A percentile compares a stretch with the other conserved stretches of the same genome.
These are phyloP conservation scores for Dyspetes luteomarginatus DNA, from an alignment of 2,888 invertebrate genomes.

Conservation along the genomic window DNA sequence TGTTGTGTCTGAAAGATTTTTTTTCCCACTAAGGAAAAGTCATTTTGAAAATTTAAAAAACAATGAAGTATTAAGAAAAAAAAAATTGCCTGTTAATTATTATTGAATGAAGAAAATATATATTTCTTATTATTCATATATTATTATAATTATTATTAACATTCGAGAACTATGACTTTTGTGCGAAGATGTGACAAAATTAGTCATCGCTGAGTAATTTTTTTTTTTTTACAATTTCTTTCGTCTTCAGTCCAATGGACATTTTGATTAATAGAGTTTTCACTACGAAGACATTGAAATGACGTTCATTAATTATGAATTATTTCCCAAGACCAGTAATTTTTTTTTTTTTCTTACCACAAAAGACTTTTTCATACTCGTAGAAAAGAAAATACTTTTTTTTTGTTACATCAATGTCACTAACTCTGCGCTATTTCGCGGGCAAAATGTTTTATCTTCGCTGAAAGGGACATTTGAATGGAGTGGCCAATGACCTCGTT, in stretches of 20 bases:
- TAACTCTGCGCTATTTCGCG: conserved; percentile 1
- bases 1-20: not conserved
- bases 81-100: too few species aligned
- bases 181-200: too few species aligned
- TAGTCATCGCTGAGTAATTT: too few species aligned
- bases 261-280: not conserved
- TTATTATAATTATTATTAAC: too few species aligned
- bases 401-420: conserved; percentile 3
- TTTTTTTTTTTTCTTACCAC: not conserved
- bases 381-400: not conserved
- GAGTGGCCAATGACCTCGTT: not conserved
- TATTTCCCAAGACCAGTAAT: conserved; percentile 2
- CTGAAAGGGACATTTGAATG: conserved; percentile 1
- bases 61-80: too few species aligned
- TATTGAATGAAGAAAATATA: too few species aligned
- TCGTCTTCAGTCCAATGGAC: not conserved
- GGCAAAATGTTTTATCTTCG: not conserved
- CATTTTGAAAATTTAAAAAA: too few species aligned
- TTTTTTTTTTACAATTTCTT: too few species aligned
- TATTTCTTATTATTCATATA: too few species aligned
- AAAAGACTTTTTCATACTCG: not conserved
- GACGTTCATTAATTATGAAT: conserved; percentile 2
- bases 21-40: too few species aligned
- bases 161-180: too few species aligned
- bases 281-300: not conserved